Evolutionary conservation across 1,140 invertebrate genomes (phyloP).

Genomic region (Trichomalopsis sarcophagae): DNA sequence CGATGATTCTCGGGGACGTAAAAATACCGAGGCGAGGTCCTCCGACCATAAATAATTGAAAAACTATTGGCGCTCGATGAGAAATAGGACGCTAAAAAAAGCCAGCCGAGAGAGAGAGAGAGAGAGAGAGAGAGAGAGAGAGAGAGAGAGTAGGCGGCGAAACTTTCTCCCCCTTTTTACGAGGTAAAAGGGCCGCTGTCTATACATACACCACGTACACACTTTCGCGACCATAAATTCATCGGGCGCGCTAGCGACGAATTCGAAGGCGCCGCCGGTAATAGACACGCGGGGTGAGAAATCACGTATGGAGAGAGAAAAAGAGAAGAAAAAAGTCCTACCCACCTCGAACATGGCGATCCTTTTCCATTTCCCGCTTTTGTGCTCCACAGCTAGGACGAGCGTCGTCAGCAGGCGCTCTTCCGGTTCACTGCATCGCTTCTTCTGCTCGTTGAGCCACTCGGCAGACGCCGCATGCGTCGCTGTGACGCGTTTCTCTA

Average conservation of each 20-base stretch:
- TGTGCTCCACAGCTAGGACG: slow-evolving; percentile 39
- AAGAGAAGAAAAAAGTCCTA: neutral
- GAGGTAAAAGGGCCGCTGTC: neutral
- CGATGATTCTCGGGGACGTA: neutral
- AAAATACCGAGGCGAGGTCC: neutral
- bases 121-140: neutral
- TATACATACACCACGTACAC: neutral
- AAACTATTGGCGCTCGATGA: neutral
- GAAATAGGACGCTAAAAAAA: slow-evolving; percentile 10
- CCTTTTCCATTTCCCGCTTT: slow-evolving; percentile 65
- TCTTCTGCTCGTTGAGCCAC: neutral
- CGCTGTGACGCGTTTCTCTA: neutral
- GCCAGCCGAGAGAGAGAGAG: neutral
- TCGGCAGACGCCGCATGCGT: slow-evolving; percentile 15
- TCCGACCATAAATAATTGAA: neutral
- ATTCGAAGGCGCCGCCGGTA: neutral
- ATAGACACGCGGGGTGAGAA: neutral
- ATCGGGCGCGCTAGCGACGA: neutral
- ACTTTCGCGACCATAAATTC: neutral
- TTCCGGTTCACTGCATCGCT: slow-evolving; percentile 66
- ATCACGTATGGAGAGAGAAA: neutral
- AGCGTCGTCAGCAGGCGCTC: slow-evolving; percentile 31
- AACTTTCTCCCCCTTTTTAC: neutral
- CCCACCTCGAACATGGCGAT: slow-evolving; percentile 64
- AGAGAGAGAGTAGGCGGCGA: neutral